Evolutionary conservation across 2,888 invertebrate genomes (phyloP), one percentile per base, ranked within the genome.

Genomic region (Caradrina kadenii): DNA sequence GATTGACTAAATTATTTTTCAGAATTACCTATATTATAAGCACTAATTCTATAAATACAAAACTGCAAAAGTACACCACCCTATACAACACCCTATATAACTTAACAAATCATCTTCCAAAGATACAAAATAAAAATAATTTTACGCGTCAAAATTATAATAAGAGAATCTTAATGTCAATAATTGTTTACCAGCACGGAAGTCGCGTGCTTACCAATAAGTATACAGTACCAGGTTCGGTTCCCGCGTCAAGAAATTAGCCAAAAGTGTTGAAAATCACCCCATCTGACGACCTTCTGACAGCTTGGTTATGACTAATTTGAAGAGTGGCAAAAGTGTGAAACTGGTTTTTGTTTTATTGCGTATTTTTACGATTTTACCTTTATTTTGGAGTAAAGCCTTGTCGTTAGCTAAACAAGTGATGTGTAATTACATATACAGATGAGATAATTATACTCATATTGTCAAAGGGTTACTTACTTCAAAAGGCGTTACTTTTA

Each of bases 161-260:
- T 73, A 76, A 77, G 59, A 68, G 64, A 66, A 78, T 71, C 73
- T 80, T 86, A 86, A 87, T 86, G 76, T 82, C 82, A 89, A 89
- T 89, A 89, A 91, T 89, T 87, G 84, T 85, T 87, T 79, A 78
- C 73, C 68, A 75, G 83, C 80, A 80, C 87, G 88, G 90, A 89
- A 90, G 92, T 92, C 92, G 93, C 93, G 93, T 93, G 93, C 92
- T 87, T 76, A 71, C 73, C 69, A 59, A 62, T 84, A 84, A 84
- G 73, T 89, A 91, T 88, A 81, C 79, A 86, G 86, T 80, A 79
- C 73, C 50, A 59, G 86, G 84, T 87, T 90, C 86, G 81, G 85
- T 79, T 86, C 88, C 81, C 82, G 88, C 68, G 76, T 73, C 73
- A 66, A 67, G 82, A 84, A 75, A 70, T 78, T 70, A 61, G 69